phyloP scores from a whole-genome alignment of 2,888 invertebrate genomes.

The Strigamia maritima region DNA sequence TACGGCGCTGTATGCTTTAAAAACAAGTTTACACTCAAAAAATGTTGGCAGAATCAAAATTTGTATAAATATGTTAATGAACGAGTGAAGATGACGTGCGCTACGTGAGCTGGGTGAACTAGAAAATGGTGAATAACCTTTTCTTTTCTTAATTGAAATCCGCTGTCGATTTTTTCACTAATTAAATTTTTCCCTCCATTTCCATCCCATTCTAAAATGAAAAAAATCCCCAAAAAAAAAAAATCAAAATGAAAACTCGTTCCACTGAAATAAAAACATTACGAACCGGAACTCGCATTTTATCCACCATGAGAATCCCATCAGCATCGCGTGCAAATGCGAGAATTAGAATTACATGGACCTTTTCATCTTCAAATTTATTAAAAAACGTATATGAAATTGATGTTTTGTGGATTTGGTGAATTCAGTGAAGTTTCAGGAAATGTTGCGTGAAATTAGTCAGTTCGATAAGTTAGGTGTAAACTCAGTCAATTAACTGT shows the following conservation, averaged over 20 bases:
- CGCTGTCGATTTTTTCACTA: conserved; percentile 1
- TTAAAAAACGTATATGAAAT: too few species aligned
- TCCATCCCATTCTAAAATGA: too few species aligned
- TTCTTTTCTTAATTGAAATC: neutral
- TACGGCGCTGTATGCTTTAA: neutral
- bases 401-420: too few species aligned
- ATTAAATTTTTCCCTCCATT: neutral
- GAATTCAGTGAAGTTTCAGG: too few species aligned
- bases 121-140: conserved; percentile 15
- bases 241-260: neutral
- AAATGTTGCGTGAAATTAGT: too few species aligned
- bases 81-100: neutral
- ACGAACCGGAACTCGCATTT: neutral
- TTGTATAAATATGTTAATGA: neutral
- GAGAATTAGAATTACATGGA: neutral
- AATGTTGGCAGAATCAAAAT: neutral
- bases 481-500: too few species aligned
- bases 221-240: neutral
- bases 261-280: neutral
- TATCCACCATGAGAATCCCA: neutral
- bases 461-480: too few species aligned
- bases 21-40: neutral
- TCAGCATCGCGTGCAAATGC: neutral
- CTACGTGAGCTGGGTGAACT: conserved; percentile 15
- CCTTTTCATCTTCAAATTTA: neutral